A percentile compares a stretch with the other conserved stretches of the same genome.
phyloP scores from a whole-genome alignment of 1,140 invertebrate species.

The Lepidurus apus region DNA sequence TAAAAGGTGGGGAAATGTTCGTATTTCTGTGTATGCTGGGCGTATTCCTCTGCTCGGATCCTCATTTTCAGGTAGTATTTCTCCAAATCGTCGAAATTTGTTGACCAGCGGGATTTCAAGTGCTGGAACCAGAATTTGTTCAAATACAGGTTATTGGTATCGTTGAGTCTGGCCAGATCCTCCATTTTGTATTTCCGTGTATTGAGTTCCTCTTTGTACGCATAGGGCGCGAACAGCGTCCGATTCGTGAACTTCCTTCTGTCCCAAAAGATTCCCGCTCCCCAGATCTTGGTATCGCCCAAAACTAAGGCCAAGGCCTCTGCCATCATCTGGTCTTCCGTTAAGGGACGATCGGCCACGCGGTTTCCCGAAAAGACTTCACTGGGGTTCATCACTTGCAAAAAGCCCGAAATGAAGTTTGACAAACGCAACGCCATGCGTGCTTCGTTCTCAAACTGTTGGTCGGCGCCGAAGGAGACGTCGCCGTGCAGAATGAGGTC shows the following conservation, averaged over 20 bases:
- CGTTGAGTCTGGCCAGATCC: conserved; percentile 74
- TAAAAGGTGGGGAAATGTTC: conserved; percentile 88
- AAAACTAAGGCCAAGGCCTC: conserved; percentile 85
- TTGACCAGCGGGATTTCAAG: conserved; percentile 86
- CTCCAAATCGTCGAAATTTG: conserved; percentile 85
- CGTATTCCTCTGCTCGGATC: conserved; percentile 80
- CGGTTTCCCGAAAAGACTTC: conserved; percentile 90
- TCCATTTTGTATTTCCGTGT: conserved; percentile 78
- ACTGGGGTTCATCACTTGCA: conserved; percentile 87
- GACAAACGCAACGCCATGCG: conserved; percentile 89
- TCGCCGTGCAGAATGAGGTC: conserved; percentile 74
- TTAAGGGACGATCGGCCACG: conserved; percentile 77
- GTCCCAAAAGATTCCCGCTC: conserved; percentile 90
- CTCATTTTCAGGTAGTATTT: conserved; percentile 89
- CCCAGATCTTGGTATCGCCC: conserved; percentile 85
- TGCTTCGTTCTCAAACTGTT: conserved; percentile 89
- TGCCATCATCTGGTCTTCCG: conserved; percentile 90
- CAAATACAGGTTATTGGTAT: conserved; percentile 68
- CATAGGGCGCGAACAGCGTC: conserved; percentile 88
- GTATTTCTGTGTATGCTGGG: conserved; percentile 71
- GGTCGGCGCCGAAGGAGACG: conserved; percentile 73
- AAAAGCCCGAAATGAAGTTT: conserved; percentile 89
- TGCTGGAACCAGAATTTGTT: conserved; percentile 80
- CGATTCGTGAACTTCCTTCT: conserved; percentile 90
- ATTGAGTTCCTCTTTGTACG: conserved; percentile 79